phyloP scores from a whole-genome alignment of 2,888 invertebrate genomes.

The Ceramica pisi region DNA sequence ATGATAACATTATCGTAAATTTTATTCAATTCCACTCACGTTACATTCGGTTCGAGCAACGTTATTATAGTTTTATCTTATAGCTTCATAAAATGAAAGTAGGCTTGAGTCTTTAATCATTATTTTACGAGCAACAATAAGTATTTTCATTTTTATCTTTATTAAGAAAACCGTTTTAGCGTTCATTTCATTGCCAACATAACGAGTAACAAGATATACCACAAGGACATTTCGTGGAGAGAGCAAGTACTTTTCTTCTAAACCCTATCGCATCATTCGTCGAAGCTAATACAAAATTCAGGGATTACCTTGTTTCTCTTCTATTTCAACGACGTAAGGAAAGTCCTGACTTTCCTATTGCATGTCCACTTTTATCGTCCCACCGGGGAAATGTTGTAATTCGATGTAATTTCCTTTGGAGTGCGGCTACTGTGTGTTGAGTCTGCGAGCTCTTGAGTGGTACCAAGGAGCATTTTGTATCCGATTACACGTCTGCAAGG shows the following conservation, averaged over 20 bases:
- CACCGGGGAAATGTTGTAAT: slow-evolving; percentile 75
- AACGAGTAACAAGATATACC: background rate
- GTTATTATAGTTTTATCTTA: slow-evolving; percentile 57
- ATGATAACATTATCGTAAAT: slow-evolving; percentile 77
- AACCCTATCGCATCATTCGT: slow-evolving; percentile 51
- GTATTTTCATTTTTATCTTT: slow-evolving; percentile 47
- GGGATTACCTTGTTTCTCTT: slow-evolving; percentile 58
- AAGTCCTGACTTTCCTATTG: slow-evolving; percentile 64
- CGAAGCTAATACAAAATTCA: slow-evolving; percentile 68
- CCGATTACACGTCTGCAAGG: slow-evolving; percentile 83
- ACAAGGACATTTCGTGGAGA: slow-evolving; percentile 45
- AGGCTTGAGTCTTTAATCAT: slow-evolving; percentile 39
- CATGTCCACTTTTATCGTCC: slow-evolving; percentile 71
- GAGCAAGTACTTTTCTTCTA: slow-evolving; percentile 42
- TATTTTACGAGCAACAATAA: slow-evolving; percentile 47
- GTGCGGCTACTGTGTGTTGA: slow-evolving; percentile 74
- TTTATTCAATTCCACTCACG: slow-evolving; percentile 75
- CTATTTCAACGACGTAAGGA: slow-evolving; percentile 63
- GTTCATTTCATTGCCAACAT: slow-evolving; percentile 26
- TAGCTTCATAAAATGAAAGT: slow-evolving; percentile 61
- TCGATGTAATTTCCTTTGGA: slow-evolving; percentile 78
- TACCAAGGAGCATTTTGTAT: slow-evolving; percentile 82
- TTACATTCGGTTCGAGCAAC: slow-evolving; percentile 49
- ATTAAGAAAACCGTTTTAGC: slow-evolving; percentile 27
- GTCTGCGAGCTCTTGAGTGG: slow-evolving; percentile 75